Base-by-base conservation (phyloP, 2,113 vertebrate species). In the Micronisus gabar region DNA sequence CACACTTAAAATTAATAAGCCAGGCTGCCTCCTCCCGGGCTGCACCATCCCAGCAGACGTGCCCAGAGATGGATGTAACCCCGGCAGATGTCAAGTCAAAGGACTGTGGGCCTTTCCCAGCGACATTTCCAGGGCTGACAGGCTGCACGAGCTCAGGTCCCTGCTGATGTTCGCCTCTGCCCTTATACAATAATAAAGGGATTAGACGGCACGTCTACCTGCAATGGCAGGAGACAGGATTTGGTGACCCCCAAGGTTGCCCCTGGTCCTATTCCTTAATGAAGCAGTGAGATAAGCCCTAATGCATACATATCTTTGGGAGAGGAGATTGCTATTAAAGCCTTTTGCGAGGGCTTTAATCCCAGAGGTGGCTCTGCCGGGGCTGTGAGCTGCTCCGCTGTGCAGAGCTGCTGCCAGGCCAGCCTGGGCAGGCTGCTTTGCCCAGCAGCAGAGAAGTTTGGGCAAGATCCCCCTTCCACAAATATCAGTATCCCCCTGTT, bases 111-210 rank as follows among this genome's bases (percentile, higher is more conserved):
- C n/a, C n/a, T 85, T 75, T 62, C n/a, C 40, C 73, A 53, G 80
- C 0, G 8, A 29, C 34, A 61, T 41, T 91, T 87, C 58, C 40
- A 68, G 85, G 85, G 34, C 41, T 86, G 74, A 59, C 34, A 47
- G 48, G 52, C 76, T 79, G 65, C 90, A 66, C 1, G 1, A 73
- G 58, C 67, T 43, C n/a, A 30, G 25, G 48, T 74, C 86, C 62
- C 61, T 18, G 34, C 30, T 79, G 83, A 8, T 20, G 48, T 26
- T 87, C 3, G 0, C 65, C 73, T 79, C 86, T 86, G 80, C 80
- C 82, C 81, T 38, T 7, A 22, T 7, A 75, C 81, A 91, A 85
- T 89, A 95, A 93, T 81, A 90, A 94, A 81, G 25, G 95, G 93
- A 95, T 94, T 94, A 95, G 19, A 66, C 2, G 4, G 36, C 61